A percentile compares a stretch with the other conserved stretches of the same genome.
These are phyloP conservation scores for Campaea margaritaria DNA, from an alignment of 2,888 invertebrate genomes.

Conservation along the genomic window DNA sequence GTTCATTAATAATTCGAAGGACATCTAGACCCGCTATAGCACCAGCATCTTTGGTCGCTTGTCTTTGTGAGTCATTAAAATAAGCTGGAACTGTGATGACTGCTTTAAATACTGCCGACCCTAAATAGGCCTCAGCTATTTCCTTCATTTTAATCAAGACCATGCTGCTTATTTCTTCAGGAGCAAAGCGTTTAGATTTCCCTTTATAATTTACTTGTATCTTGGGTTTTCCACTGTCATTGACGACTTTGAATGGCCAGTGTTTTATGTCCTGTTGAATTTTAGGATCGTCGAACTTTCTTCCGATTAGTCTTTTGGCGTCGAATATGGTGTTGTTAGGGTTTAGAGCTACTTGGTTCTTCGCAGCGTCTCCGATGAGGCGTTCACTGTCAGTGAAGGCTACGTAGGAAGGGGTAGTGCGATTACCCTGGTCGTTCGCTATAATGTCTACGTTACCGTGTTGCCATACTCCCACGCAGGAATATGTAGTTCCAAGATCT, in stretches of 20 bases:
- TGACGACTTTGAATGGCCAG: slow-evolving; percentile 92
- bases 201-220: slow-evolving; percentile 87
- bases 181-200: slow-evolving; percentile 86
- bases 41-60: slow-evolving; percentile 93
- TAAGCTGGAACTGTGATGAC: slow-evolving; percentile 94
- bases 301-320: slow-evolving; percentile 92
- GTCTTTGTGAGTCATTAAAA: slow-evolving; percentile 89
- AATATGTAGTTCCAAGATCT: slow-evolving; percentile 84
- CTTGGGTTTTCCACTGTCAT: slow-evolving; percentile 87
- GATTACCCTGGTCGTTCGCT: slow-evolving; percentile 87
- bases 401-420: slow-evolving; percentile 90
- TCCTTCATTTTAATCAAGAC: slow-evolving; percentile 85
- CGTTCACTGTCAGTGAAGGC: slow-evolving; percentile 87
- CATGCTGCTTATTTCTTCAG: slow-evolving; percentile 90
- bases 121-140: slow-evolving; percentile 89
- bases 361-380: slow-evolving; percentile 88
- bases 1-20: slow-evolving; percentile 92
- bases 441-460: slow-evolving; percentile 91
- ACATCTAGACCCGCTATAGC: slow-evolving; percentile 90
- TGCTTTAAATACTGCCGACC: slow-evolving; percentile 87
- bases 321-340: slow-evolving; percentile 91
- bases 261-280: slow-evolving; percentile 92
- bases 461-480: slow-evolving; percentile 81
- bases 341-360: slow-evolving; percentile 89
- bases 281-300: slow-evolving; percentile 89